These are phyloP conservation scores for Atopsyche davidsoni DNA, from an alignment of 1,140 invertebrate species.

Conservation along the genomic window DNA sequence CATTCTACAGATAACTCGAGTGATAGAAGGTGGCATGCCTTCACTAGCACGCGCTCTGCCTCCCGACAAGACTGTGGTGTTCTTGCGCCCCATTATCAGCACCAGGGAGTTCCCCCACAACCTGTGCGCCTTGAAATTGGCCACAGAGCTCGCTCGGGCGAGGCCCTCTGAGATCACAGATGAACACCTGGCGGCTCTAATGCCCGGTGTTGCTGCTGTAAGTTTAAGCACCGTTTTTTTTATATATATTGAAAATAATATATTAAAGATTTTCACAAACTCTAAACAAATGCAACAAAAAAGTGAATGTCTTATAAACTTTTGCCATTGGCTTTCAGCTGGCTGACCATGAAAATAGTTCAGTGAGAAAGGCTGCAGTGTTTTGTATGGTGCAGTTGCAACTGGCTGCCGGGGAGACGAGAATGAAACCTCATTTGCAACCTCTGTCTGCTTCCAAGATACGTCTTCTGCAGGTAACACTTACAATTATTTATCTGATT, in stretches of 20 bases:
- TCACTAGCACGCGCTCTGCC: constrained; percentile 69
- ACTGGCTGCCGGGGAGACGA: constrained; percentile 75
- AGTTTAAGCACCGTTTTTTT: no score
- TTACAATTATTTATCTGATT: background rate
- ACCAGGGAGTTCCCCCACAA: constrained; percentile 81
- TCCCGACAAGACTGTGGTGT: constrained; percentile 49
- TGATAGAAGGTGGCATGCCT: constrained; percentile 53
- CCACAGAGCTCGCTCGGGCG: constrained; percentile 77
- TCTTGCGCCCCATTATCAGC: constrained; percentile 71
- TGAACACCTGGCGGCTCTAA: constrained; percentile 68
- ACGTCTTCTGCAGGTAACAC: constrained; percentile 39
- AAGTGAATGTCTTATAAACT: constrained; percentile 1
- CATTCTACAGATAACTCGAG: constrained; percentile 35
- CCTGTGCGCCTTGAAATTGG: constrained; percentile 87
- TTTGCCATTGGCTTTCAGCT: constrained; percentile 43
- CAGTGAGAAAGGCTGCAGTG: constrained; percentile 87
- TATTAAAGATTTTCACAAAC: background rate
- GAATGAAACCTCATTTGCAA: constrained; percentile 70
- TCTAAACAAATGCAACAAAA: background rate
- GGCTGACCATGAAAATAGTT: constrained; percentile 83
- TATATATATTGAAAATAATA: constrained; percentile 2
- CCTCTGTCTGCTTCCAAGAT: constrained; percentile 80
- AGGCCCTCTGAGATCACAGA: constrained; percentile 63
- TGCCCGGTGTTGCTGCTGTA: constrained; percentile 84
- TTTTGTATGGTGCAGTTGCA: constrained; percentile 94